Base-by-base conservation (phyloP, 2,888 invertebrate species). In the Hirtodrosophila confusa region DNA sequence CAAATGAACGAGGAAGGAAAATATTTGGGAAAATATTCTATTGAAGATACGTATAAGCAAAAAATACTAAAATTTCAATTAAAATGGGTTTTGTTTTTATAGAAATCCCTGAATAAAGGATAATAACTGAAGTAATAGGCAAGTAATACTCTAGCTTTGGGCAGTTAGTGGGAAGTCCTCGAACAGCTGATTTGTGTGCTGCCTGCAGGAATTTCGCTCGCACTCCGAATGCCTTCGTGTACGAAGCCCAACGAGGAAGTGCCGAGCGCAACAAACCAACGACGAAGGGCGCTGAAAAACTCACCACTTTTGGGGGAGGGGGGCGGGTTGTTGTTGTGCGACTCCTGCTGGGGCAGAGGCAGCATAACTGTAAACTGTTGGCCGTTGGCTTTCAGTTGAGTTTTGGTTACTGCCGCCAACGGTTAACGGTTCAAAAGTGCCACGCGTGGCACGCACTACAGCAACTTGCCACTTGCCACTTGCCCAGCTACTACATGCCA, bases 341-440 rank as follows among this genome's bases (percentile, higher is more conserved):
- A 17, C 17, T 17, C 17, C 17, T 17, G 17, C 17, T 17, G 17
- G 17, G 17, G 17, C 17, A 17, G 17, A 17, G 17, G 35, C 53
- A 49, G 48, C 60, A 79, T 86, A 85, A 72, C 85, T 75, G 61
- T 75, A 44, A 73, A 57, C 74, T 69, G 71, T 78, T 71, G 73
- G 61, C 58, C 31, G 50, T 43, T 58, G 56, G 61, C 56, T 36
- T 71, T 90, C 88, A 90, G 90, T 90, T 90, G 89, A 90, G 89
- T 84, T 90, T 90, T 90, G 89, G 83, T 87, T 86, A 88, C 85
- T 84, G 86, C 82, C 77, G 78, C 75, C 78, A 85, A 80, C 88
- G 88, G 89, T 84, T 82, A 76, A 68, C 68, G 64, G 49, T 58
- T 63, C 41, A 50, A 68, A 51, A 60, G 63, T 60, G 65, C 55